phyloP scores from a whole-genome alignment of 2,797 vertebrate genomes.

The Chelmon rostratus region DNA sequence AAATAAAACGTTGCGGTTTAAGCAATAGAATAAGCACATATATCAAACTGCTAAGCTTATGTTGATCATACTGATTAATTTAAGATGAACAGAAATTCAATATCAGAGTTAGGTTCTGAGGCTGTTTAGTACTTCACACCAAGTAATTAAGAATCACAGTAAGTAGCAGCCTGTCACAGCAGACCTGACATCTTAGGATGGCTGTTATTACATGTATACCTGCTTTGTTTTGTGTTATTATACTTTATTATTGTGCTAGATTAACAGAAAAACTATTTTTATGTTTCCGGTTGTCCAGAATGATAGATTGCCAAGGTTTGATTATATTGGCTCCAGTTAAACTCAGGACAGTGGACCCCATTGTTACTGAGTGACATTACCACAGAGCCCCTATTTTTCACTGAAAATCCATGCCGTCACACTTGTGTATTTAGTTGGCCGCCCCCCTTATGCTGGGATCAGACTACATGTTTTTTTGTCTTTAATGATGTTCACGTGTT shows the following conservation, averaged over 20 bases:
- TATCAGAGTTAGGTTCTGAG: not conserved
- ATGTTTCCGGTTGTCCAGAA: not conserved
- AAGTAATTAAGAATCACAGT: too few species aligned
- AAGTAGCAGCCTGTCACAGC: conserved; percentile 6
- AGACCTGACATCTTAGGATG: not conserved
- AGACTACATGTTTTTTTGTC: too few species aligned
- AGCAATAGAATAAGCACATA: not conserved
- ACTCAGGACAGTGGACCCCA: too few species aligned
- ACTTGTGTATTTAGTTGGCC: too few species aligned
- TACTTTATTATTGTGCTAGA: not conserved
- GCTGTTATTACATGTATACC: not conserved
- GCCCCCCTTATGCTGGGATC: too few species aligned
- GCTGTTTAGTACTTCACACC: not conserved
- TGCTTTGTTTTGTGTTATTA: not conserved
- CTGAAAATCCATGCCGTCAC: too few species aligned
- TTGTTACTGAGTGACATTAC: too few species aligned
- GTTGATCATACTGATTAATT: not conserved
- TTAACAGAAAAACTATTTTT: not conserved
- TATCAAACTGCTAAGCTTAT: not conserved
- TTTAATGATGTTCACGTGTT: too few species aligned
- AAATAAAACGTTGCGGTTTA: not conserved
- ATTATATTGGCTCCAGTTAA: too few species aligned
- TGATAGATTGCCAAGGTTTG: not conserved
- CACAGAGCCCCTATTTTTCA: too few species aligned
- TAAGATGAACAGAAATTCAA: conserved; percentile 3